Base-by-base conservation (phyloP, 2,113 vertebrate species). In the Eira barbara region DNA sequence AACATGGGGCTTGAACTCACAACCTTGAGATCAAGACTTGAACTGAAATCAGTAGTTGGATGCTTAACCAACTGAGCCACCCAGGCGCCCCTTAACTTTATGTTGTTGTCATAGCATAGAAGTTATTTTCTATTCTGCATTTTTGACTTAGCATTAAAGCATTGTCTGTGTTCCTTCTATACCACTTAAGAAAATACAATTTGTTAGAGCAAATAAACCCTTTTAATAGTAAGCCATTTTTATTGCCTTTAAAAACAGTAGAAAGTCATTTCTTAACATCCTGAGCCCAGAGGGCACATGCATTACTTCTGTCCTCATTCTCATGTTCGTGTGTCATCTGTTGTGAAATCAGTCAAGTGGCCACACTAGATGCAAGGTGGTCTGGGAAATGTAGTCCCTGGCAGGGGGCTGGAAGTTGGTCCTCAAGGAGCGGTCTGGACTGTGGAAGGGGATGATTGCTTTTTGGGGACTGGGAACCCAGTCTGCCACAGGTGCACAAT, bases 231-330 rank as follows among this genome's bases (percentile, higher is more conserved):
- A 61, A 42, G 25, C 10, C 69, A 84, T n/a, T 92, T 92, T 89
- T 89, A 80, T 80, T 90, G n/a, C 14, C 73, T 94, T 96, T 96
- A 80, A 92, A 63, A 92, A 47, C 27, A 81, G 57, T 80, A 49
- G 57, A 23, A 92, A 61, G 6, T 95, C 49, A 61, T 61, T 27
- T 61, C 20, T 57, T 65, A 13, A 31, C 34, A 63, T 59, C 36
- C 25, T 86, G 34, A 36, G 23, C 21, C 52, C 27, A 69, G 81
- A 67, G 87, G 31, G 25, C 73, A 47, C 31, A 49, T 1, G 3
- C 20, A 1, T 80, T 79, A 55, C 21, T 65, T 95, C 36, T 67
- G 25, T 97, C 73, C 55, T 63, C 52, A 31, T 82, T 76, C 42
- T 90, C 47, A 55, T 36, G 12, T 25, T 88, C 10, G 10, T 91